Base-by-base conservation (phyloP, 2,113 vertebrate genomes). In the Xenopus borealis region DNA sequence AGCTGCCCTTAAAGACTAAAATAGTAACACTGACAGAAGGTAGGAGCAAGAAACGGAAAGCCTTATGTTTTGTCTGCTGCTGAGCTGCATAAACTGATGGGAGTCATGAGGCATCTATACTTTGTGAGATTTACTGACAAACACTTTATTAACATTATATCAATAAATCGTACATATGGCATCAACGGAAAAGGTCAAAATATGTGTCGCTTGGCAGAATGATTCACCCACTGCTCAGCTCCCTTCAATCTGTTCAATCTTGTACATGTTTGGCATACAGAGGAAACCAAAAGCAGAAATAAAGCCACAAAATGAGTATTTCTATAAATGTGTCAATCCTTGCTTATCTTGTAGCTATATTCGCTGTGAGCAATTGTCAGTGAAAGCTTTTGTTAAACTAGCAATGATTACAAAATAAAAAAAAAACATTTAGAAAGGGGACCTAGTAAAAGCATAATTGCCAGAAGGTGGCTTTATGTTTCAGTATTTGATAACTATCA, bases 41-140 rank as follows among this genome's bases (percentile, higher is more conserved):
- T 62, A 23, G 66, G 72, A 66, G 72, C n/a, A 45, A 75, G 50
- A 50, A 33, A 66, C 3, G n/a, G 45, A 72, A 62, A 66, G 62
- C 71, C 62, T 57, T 73, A 73, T 75, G 72, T 68, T 75, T 19
- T 40, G 16, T 59, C 72, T 58, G 50, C 47, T 65, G 1, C 20
- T 27, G 30, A 18, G 27, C 72, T 66, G 53, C 40, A 66, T 44
- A 58, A 50, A 66, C 8, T 59, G 18, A 67, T 67, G 65, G 27
- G 20, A 68, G 72, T 47, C 55, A 75, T 18, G 27, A 75, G 44
- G 30, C 66, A 62, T 75, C 55, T 33, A 20, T 45, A 12, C 44
- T 50, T 6, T 47, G 45, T 50, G 58, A 12, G 12, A 62, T 62
- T 68, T 44, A 40, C 62, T 64, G 62, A 62, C 45, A 75, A 20